Evolutionary conservation across 2,113 vertebrate species (phyloP).

Genomic region (Trachemys scripta): DNA sequence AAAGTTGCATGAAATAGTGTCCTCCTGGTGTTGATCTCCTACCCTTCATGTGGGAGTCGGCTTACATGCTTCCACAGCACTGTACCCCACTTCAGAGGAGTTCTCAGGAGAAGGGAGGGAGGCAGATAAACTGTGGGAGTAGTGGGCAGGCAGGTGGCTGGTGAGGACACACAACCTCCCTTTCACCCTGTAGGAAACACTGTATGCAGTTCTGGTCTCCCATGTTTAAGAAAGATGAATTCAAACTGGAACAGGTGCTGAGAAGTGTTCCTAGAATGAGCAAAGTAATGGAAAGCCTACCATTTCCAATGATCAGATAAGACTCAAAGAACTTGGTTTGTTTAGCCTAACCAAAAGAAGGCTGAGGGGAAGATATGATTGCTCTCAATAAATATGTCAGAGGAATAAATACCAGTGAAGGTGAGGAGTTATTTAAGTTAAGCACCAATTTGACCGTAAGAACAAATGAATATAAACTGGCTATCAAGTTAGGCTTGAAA

Average conservation of each 20-base stretch:
- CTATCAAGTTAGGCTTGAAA: not conserved
- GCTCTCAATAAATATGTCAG: not conserved
- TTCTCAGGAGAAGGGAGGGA: not conserved
- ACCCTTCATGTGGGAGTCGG: not conserved
- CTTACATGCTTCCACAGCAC: not conserved
- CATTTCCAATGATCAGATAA: not conserved
- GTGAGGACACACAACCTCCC: not conserved
- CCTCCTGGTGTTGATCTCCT: not conserved
- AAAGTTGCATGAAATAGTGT: not conserved
- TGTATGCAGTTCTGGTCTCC: not conserved
- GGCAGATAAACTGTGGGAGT: not conserved
- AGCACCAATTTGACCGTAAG: not conserved
- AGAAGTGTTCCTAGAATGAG: not conserved
- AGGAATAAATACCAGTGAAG: not conserved
- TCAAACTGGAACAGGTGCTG: too few relatives aligned
- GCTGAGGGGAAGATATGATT: not conserved
- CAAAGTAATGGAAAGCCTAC: not conserved
- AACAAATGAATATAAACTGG: not conserved
- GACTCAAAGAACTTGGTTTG: not conserved
- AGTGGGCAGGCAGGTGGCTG: not conserved
- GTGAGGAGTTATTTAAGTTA: too few relatives aligned
- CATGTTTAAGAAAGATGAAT: not conserved
- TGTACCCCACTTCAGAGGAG: not conserved
- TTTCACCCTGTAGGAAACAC: rapidly evolving
- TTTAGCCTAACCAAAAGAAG: not conserved